Percentiles rank a stretch among this genome's conserved stretches.
Evolutionary conservation across 2,797 vertebrate species (phyloP).

Genomic region (Mormyrus proboscirostris): DNA sequence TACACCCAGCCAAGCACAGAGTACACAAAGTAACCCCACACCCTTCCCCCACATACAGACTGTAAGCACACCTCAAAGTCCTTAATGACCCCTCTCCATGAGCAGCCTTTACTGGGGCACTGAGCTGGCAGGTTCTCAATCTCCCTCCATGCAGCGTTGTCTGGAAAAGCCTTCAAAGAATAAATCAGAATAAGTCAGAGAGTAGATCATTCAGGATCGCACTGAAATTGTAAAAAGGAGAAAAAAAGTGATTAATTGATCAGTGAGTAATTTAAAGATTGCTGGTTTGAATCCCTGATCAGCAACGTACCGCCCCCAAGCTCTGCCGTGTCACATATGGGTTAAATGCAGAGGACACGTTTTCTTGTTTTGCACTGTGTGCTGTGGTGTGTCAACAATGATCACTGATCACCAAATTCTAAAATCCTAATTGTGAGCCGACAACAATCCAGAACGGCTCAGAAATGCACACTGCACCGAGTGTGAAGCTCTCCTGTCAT

Average conservation of each 20-base stretch:
- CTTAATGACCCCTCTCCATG: conserved; percentile 84
- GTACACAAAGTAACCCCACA: neutral
- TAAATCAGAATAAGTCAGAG: neutral
- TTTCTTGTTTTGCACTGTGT: neutral
- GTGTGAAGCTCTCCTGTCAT: neutral
- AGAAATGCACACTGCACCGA: neutral
- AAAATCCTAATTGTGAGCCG: neutral
- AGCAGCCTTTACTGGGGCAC: conserved; percentile 75
- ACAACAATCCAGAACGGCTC: neutral
- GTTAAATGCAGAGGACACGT: neutral
- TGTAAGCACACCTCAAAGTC: conserved; percentile 79
- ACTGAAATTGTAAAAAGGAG: neutral
- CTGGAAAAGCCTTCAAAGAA: conserved; percentile 77
- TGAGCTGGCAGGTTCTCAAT: conserved; percentile 84
- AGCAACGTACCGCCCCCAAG: neutral
- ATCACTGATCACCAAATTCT: neutral
- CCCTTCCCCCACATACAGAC: neutral
- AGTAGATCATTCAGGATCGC: neutral
- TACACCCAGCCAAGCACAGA: neutral
- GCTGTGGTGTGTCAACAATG: neutral
- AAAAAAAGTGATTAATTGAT: too few relatives aligned
- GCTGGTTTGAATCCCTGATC: neutral
- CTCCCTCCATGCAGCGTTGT: conserved; percentile 89
- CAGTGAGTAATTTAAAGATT: too few relatives aligned
- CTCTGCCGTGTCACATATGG: neutral